Base-by-base conservation (phyloP, 2,113 vertebrate genomes). In the Danio rerio region DNA sequence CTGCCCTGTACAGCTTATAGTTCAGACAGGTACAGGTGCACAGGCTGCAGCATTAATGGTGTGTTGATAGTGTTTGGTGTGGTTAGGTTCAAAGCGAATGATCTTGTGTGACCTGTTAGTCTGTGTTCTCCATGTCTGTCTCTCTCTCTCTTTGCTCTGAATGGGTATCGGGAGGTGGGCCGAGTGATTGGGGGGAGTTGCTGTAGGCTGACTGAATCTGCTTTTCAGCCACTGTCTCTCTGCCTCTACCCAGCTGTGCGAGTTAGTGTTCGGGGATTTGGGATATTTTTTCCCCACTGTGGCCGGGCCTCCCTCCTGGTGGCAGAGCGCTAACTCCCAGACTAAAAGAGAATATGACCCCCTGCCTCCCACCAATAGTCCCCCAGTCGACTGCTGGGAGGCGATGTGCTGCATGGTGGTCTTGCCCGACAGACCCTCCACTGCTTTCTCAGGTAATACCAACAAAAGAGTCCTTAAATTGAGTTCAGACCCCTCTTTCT, bases 171-270 rank as follows among this genome's bases (percentile, higher is more conserved):
- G 84, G 63, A 86, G 69, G 82, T 68, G 69, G 86, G 78, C 65
- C 72, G 81, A 31, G 43, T 76, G 83, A 81, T 63, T 59, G 75
- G 59, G 70, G 68, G 68, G 61, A 84, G 81, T 80, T 84, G 79
- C 71, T 81, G 58, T 59, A 82, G 88, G 52, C 63, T 78, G 79
- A 31, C 73, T 85, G 80, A 78, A 83, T 73, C 76, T 81, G 84
- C 83, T 82, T 88, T 84, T 87, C 86, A 89, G 84, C 71, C 69
- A 77, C 84, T 83, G 82, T 84, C 73, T 84, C 84, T 58, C 50
- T 71, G 81, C 71, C 71, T 86, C 78, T 77, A 74, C 73, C 88
- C 88, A 86, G 88, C 86, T 89, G 88, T 84, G 86, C 76, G 15
- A 69, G 82, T 82, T 81, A 85, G 82, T 83, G 82, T 86, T 87